phyloP scores from a whole-genome alignment of 2,113 vertebrate species.

The Sebastes fasciatus region DNA sequence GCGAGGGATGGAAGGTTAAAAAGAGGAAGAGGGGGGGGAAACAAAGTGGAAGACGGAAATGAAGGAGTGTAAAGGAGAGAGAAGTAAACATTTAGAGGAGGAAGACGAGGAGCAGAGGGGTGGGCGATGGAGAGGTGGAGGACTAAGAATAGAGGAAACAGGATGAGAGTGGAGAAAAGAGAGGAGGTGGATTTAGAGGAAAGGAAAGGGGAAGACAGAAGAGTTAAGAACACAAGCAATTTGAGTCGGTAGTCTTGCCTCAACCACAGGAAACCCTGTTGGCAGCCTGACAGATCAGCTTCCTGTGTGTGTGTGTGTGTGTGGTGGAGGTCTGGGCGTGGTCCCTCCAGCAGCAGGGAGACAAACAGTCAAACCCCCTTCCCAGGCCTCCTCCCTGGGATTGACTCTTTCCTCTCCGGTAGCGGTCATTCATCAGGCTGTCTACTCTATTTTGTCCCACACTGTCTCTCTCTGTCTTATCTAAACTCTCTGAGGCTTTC shows the following conservation, averaged over 20 bases:
- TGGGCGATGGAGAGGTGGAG: constrained; percentile 16
- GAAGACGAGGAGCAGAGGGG: constrained; percentile 9
- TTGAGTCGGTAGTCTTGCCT: constrained; percentile 47
- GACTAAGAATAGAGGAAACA: constrained; percentile 61
- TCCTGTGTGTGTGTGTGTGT: constrained; percentile 52
- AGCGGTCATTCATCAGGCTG: constrained; percentile 29
- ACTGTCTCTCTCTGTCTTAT: constrained; percentile 25
- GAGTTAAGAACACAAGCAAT: constrained; percentile 39
- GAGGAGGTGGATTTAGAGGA: constrained; percentile 12
- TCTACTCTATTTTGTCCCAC: background rate
- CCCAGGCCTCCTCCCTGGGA: constrained; percentile 53
- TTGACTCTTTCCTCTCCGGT: constrained; percentile 50
- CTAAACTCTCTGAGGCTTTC: constrained; percentile 47
- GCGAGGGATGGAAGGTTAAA: constrained; percentile 54
- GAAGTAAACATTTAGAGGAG: constrained; percentile 37
- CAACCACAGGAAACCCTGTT: constrained; percentile 74
- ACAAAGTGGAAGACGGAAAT: constrained; percentile 35
- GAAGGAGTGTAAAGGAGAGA: constrained; percentile 34
- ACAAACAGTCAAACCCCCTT: constrained; percentile 65
- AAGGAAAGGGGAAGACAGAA: constrained; percentile 26
- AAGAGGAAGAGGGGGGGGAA: constrained; percentile 40
- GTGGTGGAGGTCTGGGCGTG: constrained; percentile 67
- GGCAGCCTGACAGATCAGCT: constrained; percentile 63
- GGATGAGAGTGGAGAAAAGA: constrained; percentile 46
- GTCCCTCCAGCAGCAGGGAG: constrained; percentile 65